Evolutionary conservation across 2,113 vertebrate genomes (phyloP), one percentile per base, ranked within the genome.

Genomic region (Dasyornis broadbenti): DNA sequence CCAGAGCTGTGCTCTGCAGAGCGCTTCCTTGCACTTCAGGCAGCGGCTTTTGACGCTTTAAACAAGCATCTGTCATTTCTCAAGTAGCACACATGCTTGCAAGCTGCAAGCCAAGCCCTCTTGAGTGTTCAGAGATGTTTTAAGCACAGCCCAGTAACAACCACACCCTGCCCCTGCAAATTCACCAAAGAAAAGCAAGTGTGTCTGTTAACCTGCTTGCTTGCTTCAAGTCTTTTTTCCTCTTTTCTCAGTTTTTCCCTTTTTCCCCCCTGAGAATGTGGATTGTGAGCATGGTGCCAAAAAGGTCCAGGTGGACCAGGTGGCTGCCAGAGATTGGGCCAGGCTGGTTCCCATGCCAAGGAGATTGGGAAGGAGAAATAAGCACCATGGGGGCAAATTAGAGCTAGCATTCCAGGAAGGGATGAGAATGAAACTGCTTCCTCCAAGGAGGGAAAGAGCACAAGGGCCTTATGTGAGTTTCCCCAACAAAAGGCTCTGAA

Each of bases 31-130:
- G 33, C 3, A 2, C 63, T 90, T 79, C 81, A 66, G 78, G 66
- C 76, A 76, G 77, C 61, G 86, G 52, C 70, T 95, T 90, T 82
- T 88, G 78, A 88, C 87, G 59, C 82, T 85, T 83, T 35, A 61
- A 59, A 95, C 69, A 65, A 85, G 59, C 73, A 72, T 76, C 91
- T 94, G 94, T 82, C 70, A 80, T 73, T 94, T 91, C 86, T 94
- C 93, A 92, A 80, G 78, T 39, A 90, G 87, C 70, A 66, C 35
- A 53, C 45, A 86, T 39, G 87, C 63, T 84, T 96, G 66, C 37
- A 82, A 87, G 27, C 35, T 76, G 57, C 59, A 85, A 94, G 23
- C 26, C 89, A 95, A 85, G 75, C 53, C 63, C 66, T 82, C 63
- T 33, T 63, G 75, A 92, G 78, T 20, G 8, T 79, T 92, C 86